Evolutionary conservation across 2,888 invertebrate species (phyloP).

Genomic region (Pandemis corylana): DNA sequence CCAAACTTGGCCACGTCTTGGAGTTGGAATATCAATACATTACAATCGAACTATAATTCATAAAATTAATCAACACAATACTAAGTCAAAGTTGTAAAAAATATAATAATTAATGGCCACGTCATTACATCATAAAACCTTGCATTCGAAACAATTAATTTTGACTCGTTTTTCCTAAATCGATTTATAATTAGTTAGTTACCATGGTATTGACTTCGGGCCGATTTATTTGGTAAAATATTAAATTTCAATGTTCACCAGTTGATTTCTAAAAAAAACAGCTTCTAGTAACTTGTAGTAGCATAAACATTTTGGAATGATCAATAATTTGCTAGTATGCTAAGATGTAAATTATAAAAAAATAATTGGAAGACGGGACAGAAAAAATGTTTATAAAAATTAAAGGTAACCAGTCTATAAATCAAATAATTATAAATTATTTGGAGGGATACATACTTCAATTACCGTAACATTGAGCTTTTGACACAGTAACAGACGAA

Average conservation of each 20-base stretch:
- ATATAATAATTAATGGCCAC: slow-evolving; percentile 54
- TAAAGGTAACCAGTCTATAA: slow-evolving; percentile 26
- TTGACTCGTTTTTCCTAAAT: slow-evolving; percentile 1
- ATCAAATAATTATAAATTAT: slow-evolving; percentile 45
- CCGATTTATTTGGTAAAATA: not conserved
- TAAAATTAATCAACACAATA: slow-evolving; percentile 39
- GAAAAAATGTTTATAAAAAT: slow-evolving; percentile 35
- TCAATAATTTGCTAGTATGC: slow-evolving; percentile 11
- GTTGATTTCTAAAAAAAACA: slow-evolving; percentile 14
- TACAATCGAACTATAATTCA: slow-evolving; percentile 29
- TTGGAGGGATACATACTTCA: slow-evolving; percentile 46
- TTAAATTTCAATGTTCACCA: not conserved
- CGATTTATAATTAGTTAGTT: not conserved
- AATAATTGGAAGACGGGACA: slow-evolving; percentile 44
- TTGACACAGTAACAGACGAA: slow-evolving; percentile 71
- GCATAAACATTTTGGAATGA: slow-evolving; percentile 31
- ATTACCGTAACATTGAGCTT: slow-evolving; percentile 74
- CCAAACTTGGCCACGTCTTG: slow-evolving; percentile 23
- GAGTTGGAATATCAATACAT: slow-evolving; percentile 17
- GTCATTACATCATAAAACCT: slow-evolving; percentile 54
- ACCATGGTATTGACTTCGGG: not conserved
- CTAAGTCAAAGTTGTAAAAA: slow-evolving; percentile 51
- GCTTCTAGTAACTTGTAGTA: slow-evolving; percentile 8
- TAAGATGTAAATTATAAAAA: slow-evolving; percentile 28
- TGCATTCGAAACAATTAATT: slow-evolving; percentile 30